Percentiles rank a stretch among this genome's conserved stretches.
Conservation (phyloP, 2,113 vertebrate genomes). For the Maccullochella peelii region DNA sequence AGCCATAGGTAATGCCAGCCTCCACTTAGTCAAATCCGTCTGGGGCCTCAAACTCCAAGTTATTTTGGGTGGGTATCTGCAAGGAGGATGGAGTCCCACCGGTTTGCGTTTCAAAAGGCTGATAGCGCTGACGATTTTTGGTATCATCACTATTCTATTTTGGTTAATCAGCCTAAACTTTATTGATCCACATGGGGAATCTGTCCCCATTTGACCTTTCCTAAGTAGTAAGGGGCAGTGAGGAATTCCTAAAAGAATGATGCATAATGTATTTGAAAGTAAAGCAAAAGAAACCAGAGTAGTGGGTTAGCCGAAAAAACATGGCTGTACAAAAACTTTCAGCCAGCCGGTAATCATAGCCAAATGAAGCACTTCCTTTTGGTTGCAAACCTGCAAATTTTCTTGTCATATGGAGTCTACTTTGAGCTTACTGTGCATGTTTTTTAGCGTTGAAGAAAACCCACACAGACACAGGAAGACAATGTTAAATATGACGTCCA, state of each 20-base stretch:
- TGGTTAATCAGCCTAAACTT: slow-evolving; percentile 3
- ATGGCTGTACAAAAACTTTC: background rate
- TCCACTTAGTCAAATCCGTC: slow-evolving; percentile 63
- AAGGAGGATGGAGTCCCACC: slow-evolving; percentile 21
- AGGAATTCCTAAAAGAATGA: slow-evolving; percentile 3
- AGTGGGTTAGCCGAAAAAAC: background rate
- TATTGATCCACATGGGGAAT: background rate
- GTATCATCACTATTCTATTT: background rate
- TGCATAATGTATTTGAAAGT: background rate
- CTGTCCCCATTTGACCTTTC: slow-evolving; percentile 22
- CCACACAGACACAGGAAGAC: background rate
- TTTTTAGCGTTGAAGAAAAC: background rate
- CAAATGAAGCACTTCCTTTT: slow-evolving; percentile 16
- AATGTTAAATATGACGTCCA: background rate
- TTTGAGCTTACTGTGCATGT: background rate
- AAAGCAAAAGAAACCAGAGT: background rate
- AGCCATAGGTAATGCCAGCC: slow-evolving; percentile 72
- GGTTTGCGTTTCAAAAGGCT: slow-evolving; percentile 18
- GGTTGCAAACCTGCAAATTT: slow-evolving; percentile 15
- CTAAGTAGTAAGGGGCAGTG: background rate
- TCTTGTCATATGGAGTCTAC: background rate
- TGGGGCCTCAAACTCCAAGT: slow-evolving; percentile 48
- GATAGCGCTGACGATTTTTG: background rate
- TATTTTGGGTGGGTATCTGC: slow-evolving; percentile 53
- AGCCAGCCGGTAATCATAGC: background rate